Evolutionary conservation across 2,888 invertebrate genomes (phyloP).

Genomic region (Nephrotoma appendiculata): DNA sequence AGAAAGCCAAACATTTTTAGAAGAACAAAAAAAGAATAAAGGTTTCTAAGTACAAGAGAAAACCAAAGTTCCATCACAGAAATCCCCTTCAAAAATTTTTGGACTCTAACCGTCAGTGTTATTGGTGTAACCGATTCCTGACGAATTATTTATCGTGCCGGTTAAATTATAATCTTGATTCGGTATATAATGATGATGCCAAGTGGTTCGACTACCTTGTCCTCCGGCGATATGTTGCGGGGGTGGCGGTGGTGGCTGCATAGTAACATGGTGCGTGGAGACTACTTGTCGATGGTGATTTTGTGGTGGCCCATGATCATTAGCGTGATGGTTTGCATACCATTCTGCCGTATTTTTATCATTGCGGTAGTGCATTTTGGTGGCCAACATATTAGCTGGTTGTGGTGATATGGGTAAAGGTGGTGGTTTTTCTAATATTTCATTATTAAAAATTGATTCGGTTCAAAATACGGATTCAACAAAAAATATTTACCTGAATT

Average conservation of each 20-base stretch:
- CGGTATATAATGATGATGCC: conserved; percentile 22
- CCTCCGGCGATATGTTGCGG: conserved; percentile 2
- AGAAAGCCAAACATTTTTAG: neutral
- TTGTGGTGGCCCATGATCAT: conserved; percentile 13
- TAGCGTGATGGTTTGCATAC: conserved; percentile 13
- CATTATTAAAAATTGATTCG: neutral
- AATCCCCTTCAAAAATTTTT: neutral
- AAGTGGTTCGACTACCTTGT: conserved; percentile 25
- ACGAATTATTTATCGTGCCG: neutral
- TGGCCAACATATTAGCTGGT: conserved; percentile 20
- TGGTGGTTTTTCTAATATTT: conserved; percentile 28
- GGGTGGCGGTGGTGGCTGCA: conserved; percentile 5
- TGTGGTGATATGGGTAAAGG: conserved; percentile 33
- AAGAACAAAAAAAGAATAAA: neutral
- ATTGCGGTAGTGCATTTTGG: neutral
- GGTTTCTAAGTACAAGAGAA: neutral
- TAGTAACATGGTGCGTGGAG: conserved; percentile 7
- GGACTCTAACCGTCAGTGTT: neutral
- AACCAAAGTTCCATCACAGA: neutral
- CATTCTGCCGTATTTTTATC: neutral
- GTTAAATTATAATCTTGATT: conserved; percentile 25
- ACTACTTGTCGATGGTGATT: conserved; percentile 13
- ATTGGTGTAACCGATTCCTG: neutral
- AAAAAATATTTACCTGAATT: conserved; percentile 22
- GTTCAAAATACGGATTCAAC: neutral